Base-by-base conservation (phyloP, 2,797 vertebrate genomes). In the Okamejei kenojei region DNA sequence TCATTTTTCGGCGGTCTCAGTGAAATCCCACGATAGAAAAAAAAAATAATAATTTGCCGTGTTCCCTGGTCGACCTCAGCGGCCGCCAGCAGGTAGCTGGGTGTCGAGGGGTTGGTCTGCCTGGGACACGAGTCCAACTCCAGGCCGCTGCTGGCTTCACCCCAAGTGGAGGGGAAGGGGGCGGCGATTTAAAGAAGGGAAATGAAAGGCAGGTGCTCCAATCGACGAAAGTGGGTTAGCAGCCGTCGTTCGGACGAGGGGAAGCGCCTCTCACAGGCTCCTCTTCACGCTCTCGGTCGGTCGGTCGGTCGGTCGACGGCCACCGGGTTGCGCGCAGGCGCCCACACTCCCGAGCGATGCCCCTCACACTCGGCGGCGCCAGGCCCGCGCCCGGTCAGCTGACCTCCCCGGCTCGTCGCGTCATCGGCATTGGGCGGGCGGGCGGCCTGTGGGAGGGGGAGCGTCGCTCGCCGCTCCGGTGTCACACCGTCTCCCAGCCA, bases 91-190 rank as follows among this genome's bases (percentile, higher is more conserved):
- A 68, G 63, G 45, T 35, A 23, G 80, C 80, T 45, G 54, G 19
- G 26, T 7, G 63, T 32, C 9, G 71, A 68, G 71, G 10, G 26
- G 88, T 26, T 15, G n/a, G 1, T 90, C 63, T 90, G 54, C 58
- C 81, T 58, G 84, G 84, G 73, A 45, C 90, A 45, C 38, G 23
- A 76, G 71, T 92, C 90, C 68, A 45, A 92, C 35, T 92, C 90
- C 90, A 92, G 90, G 90, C 90, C 90, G 90, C 90, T 71, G 35
- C 38, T 91, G 38, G 35, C 35, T 91, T 76, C 90, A 92, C 90
- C 21, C 35, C 17, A 9, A 32, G 32, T 19, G 29, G 15, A 35
- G 65, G 7, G 19, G 88, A 17, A 6, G 1, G 7, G 81, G 45
- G 82, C 54, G 45, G 81, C 45, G 81, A 84, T 84, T 84, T 61